Base-by-base conservation (phyloP, 1,140 invertebrate genomes). In the Caenorhabditis inopinata region DNA sequence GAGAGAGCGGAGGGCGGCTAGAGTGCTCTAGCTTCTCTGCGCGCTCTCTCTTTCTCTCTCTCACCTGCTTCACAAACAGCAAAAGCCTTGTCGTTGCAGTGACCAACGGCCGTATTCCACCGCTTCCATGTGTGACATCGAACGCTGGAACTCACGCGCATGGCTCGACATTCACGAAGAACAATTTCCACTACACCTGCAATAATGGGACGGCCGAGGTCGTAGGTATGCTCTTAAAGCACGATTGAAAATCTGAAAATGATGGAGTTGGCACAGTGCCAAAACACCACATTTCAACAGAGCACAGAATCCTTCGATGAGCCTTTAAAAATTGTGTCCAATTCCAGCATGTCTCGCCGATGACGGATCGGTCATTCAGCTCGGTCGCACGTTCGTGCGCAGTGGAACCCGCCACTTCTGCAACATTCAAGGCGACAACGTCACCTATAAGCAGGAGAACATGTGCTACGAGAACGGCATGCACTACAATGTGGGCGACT, bases 81-180 rank as follows among this genome's bases (percentile, higher is more conserved):
- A n/a, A 11, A 16, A 23, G 68, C 23, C 16, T 35, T 35, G 38
- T 68, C 47, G 80, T n/a, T 29, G 18, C 53, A 87, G 85, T 80
- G 12, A 73, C 81, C 35, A 80, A 84, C 14, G 87, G 85, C 1
- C 68, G 27, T 16, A 84, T 82, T 21, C 82, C 87, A 23, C 86
- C 85, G 27, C 76, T 87, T 16, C 86, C 86, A 11, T 87, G 86
- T 75, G 74, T 87, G 25, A 73, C 88, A 27, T 51, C 83, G 21
- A 82, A 83, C 32, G 79, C 83, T 14, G 86, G 87, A n/a, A 86
- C 82, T 12, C 85, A 84, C 76, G 86, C 89, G 68, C 86, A 87
- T 73, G 87, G 87, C 23, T 84, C 86, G 42, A 87, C 86, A 21
- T 87, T 87, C 77, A 86, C 86, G n/a, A 88, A 88, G 78, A 85